Conservation (phyloP, 2,113 vertebrate species). For the Panthera leo region DNA sequence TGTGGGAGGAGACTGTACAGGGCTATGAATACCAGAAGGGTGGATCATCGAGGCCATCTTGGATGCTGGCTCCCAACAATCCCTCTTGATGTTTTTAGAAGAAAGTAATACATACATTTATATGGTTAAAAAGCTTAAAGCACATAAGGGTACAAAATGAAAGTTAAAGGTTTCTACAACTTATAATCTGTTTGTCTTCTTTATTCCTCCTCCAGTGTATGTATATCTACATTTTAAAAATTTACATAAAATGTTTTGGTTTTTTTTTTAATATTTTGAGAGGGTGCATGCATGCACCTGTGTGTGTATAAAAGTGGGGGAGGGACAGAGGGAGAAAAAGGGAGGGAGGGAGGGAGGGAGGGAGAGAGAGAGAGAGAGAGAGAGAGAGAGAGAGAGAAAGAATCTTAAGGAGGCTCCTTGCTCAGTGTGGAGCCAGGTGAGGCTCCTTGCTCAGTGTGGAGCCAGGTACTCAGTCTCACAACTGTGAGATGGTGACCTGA, state of each 20-base stretch:
- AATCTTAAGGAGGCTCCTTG: too few relatives aligned
- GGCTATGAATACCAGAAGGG: background rate
- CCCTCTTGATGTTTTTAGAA: background rate
- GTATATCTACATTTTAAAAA: background rate
- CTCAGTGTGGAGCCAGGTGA: too few relatives aligned
- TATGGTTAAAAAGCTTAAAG: background rate
- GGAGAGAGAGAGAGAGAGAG: too few relatives aligned
- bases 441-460: too few relatives aligned
- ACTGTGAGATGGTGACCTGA: too few relatives aligned
- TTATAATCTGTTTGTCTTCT: background rate
- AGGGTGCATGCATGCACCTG: too few relatives aligned
- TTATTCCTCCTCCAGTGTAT: background rate
- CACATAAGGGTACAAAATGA: background rate
- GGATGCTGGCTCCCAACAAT: background rate
- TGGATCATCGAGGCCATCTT: background rate
- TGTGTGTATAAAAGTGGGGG: too few relatives aligned
- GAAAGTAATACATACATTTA: background rate
- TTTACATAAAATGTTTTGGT: background rate
- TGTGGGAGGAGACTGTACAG: background rate
- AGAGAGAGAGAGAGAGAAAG: too few relatives aligned
- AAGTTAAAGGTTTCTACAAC: conserved; percentile 12
- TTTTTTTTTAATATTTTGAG: too few relatives aligned
- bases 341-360: too few relatives aligned
- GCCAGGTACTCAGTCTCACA: too few relatives aligned
- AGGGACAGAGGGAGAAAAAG: too few relatives aligned